Evolutionary conservation across 2,113 vertebrate genomes (phyloP).

Genomic region (Myotis yumanensis): DNA sequence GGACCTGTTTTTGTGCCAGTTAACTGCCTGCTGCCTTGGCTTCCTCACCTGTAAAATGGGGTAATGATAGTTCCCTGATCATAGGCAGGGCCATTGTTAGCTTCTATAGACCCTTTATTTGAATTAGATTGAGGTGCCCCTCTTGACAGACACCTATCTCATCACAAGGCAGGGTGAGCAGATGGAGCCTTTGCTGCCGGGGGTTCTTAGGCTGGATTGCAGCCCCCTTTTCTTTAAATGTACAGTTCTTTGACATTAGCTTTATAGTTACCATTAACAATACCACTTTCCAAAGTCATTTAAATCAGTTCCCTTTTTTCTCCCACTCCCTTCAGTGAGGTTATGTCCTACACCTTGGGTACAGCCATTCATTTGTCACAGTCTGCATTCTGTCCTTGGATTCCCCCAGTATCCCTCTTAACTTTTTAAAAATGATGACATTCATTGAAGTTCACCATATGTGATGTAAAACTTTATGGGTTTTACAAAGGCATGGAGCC

Average conservation of each 20-base stretch:
- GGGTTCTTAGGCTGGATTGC: background rate
- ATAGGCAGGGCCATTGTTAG: background rate
- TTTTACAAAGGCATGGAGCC: background rate
- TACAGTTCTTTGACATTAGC: background rate
- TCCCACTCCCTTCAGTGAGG: background rate
- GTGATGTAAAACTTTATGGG: background rate
- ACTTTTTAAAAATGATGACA: background rate
- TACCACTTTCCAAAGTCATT: background rate
- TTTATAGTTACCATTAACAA: background rate
- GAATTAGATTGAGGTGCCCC: background rate
- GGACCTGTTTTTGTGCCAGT: background rate
- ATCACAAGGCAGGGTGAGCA: background rate
- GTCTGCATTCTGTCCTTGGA: background rate
- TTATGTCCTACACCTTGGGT: background rate
- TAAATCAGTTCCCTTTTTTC: background rate
- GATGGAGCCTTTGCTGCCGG: background rate
- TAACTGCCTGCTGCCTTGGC: background rate
- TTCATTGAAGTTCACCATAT: background rate
- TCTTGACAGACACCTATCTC: background rate
- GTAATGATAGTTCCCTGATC: background rate
- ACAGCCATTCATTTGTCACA: background rate
- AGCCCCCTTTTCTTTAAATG: background rate
- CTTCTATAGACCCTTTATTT: background rate
- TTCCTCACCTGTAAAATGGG: background rate
- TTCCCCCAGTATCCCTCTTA: background rate